These are phyloP conservation scores for Chloromyia formosa DNA, from an alignment of 2,888 invertebrate genomes.

Conservation along the genomic window DNA sequence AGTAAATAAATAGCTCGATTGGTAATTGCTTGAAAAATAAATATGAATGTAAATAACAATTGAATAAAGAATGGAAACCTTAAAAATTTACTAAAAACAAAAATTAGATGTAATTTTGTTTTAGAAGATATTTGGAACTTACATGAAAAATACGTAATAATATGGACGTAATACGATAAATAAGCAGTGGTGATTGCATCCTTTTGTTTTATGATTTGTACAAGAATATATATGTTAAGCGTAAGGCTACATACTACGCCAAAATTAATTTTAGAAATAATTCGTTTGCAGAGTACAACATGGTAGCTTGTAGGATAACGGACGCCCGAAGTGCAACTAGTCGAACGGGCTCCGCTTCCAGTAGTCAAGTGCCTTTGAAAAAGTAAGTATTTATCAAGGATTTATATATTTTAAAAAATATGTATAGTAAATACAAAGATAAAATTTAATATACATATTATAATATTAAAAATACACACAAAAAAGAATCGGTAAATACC, in stretches of 20 bases:
- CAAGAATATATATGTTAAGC: conserved; percentile 57
- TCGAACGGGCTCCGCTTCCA: conserved; percentile 76
- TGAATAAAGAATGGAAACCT: not conserved
- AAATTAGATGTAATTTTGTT: not conserved
- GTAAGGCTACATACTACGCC: conserved; percentile 64
- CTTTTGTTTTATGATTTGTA: conserved; percentile 37
- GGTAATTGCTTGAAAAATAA: not conserved
- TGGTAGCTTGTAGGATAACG: conserved; percentile 96
- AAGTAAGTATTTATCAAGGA: conserved; percentile 75
- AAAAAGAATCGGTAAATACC: no score
- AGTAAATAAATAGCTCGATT: no score
- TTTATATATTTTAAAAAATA: conserved; percentile 11
- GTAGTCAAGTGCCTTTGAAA: conserved; percentile 98
- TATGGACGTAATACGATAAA: not conserved
- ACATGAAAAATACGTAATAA: no score
- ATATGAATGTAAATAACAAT: conserved; percentile 37
- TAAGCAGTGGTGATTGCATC: conserved; percentile 49
- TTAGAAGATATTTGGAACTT: no score
- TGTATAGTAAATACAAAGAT: not conserved
- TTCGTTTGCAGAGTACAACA: conserved; percentile 94
- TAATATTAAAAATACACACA: no score
- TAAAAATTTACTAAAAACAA: conserved; percentile 1
- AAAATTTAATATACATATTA: not conserved
- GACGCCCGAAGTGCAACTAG: conserved; percentile 87
- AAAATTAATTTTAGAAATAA: conserved; percentile 71